phyloP scores from a whole-genome alignment of 2,888 invertebrate genomes.

The Agrenia bidenticulata region DNA sequence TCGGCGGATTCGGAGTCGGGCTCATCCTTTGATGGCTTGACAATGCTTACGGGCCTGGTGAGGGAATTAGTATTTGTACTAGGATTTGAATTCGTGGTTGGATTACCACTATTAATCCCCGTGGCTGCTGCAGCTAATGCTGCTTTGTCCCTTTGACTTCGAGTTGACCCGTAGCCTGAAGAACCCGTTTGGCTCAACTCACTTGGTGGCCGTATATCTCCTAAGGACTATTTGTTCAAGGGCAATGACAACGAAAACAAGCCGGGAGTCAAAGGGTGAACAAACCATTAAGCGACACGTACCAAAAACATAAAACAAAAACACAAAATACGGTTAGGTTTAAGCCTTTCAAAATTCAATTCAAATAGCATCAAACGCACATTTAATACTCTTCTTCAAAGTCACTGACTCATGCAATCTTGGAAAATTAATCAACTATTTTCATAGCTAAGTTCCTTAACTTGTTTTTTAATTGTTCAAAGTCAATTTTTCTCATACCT shows the following conservation, averaged over 20 bases:
- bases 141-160: slow-evolving; percentile 55
- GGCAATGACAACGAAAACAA: slow-evolving; percentile 13
- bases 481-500: slow-evolving; percentile 64
- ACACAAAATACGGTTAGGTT: slow-evolving; percentile 35
- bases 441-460: too few species aligned
- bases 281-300: slow-evolving; percentile 25
- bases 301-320: slow-evolving; percentile 35
- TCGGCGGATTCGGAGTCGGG: neutral
- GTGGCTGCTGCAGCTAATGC: slow-evolving; percentile 22
- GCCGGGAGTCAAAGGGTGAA: slow-evolving; percentile 15
- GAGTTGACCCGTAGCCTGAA: slow-evolving; percentile 61
- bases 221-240: slow-evolving; percentile 28
- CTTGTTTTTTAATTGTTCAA: too few species aligned
- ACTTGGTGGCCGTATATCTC: slow-evolving; percentile 56
- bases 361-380: neutral
- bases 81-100: slow-evolving; percentile 14
- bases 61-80: slow-evolving; percentile 21
- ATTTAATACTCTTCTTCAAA: too few species aligned
- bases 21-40: slow-evolving; percentile 50
- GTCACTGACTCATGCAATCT: too few species aligned
- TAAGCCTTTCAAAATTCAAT: slow-evolving; percentile 9
- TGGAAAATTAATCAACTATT: too few species aligned
- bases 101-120: neutral
- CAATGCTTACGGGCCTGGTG: slow-evolving; percentile 48
- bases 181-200: slow-evolving; percentile 58